Conservation (phyloP, 2,113 vertebrate species). For the Vulpes lagopus region DNA sequence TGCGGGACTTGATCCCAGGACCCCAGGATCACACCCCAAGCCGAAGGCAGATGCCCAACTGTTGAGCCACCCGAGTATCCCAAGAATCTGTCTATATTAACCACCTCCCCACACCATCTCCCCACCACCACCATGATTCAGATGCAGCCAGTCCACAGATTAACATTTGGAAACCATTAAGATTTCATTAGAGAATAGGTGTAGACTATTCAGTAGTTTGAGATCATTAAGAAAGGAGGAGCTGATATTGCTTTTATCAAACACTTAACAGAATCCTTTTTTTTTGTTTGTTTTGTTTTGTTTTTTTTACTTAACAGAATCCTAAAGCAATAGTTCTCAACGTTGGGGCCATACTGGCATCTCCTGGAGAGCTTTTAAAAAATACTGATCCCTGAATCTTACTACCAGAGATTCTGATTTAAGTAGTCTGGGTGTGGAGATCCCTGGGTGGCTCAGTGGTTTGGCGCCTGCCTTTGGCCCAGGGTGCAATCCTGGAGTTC, state of each 20-base stretch:
- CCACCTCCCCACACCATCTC: too few relatives aligned
- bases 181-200: not conserved
- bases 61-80: not conserved
- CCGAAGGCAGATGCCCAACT: too few relatives aligned
- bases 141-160: not conserved
- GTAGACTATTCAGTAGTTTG: not conserved
- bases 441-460: too few relatives aligned
- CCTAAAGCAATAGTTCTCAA: not conserved
- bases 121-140: not conserved
- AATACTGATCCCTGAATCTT: not conserved
- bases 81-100: slow-evolving; percentile 47
- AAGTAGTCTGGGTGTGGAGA: not conserved
- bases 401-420: not conserved
- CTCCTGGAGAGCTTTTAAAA: not conserved
- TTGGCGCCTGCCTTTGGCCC: too few relatives aligned
- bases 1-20: too few relatives aligned
- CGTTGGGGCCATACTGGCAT: not conserved
- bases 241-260: not conserved
- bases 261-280: not conserved
- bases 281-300: too few relatives aligned
- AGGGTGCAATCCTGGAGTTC: too few relatives aligned
- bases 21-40: too few relatives aligned
- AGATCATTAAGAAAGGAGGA: slow-evolving; percentile 14
- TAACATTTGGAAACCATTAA: slow-evolving; percentile 48
- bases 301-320: slow-evolving; percentile 25